These are phyloP conservation scores for Lycocorax pyrrhopterus DNA, from an alignment of 2,113 vertebrate species.

Conservation along the genomic window DNA sequence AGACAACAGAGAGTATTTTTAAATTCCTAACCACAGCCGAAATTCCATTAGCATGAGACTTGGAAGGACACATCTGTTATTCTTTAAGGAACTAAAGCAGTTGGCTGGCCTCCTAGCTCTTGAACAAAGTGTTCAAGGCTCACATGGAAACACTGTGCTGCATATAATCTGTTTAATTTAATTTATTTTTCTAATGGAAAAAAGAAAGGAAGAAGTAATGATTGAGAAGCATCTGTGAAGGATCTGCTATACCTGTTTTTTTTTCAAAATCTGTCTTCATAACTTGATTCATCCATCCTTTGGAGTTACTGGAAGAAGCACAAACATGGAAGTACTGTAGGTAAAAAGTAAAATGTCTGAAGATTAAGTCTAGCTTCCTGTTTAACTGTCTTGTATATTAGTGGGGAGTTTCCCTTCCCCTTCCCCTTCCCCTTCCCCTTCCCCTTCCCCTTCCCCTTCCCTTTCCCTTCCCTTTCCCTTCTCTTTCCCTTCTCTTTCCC, in stretches of 20 bases:
- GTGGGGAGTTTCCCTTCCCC: neutral
- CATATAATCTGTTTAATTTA: constrained; percentile 64
- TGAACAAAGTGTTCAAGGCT: constrained; percentile 66
- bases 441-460: accelerated
- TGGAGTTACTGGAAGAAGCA: constrained; percentile 6
- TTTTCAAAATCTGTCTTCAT: neutral
- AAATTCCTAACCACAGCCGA: constrained; percentile 9
- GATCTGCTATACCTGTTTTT: neutral
- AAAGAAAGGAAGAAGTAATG: constrained; percentile 27
- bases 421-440: too few species aligned
- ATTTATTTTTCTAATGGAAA: constrained; percentile 39
- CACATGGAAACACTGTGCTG: constrained; percentile 53
- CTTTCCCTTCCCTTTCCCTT: too few species aligned
- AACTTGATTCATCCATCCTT: constrained; percentile 14
- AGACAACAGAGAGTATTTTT: constrained; percentile 26
- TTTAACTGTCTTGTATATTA: neutral
- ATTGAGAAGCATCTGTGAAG: constrained; percentile 42
- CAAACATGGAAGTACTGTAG: neutral
- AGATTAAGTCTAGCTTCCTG: constrained; percentile 22
- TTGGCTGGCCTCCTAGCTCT: constrained; percentile 69
- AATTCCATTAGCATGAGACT: constrained; percentile 62
- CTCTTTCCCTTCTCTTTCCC: too few species aligned
- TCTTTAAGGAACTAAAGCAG: constrained; percentile 68
- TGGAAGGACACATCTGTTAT: constrained; percentile 70
- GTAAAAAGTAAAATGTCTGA: neutral